Conservation (phyloP, 2,888 invertebrate species). For the Linnaemya vulpina region DNA sequence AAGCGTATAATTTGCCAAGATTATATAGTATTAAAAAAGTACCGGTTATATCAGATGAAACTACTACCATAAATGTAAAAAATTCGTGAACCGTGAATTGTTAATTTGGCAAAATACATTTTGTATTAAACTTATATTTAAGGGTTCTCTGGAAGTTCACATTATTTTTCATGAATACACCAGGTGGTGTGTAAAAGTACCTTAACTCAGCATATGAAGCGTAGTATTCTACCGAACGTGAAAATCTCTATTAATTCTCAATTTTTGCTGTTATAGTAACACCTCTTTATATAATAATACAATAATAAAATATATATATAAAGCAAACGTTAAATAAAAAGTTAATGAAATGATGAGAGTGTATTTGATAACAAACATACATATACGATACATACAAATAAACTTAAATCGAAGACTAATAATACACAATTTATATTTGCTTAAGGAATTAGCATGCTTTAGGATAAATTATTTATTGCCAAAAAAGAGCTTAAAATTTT, state of each 20-base stretch:
- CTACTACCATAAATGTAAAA: no score
- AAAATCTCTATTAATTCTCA: conserved; percentile 11
- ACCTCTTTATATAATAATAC: conserved; percentile 11
- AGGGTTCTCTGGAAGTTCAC: no score
- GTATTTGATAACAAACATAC: conserved; percentile 49
- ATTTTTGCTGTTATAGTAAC: conserved; percentile 15
- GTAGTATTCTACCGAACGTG: conserved; percentile 13
- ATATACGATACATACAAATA: conserved; percentile 35
- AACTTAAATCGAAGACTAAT: conserved; percentile 36
- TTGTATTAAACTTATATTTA: no score
- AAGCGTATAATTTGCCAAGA: no score
- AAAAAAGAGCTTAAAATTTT: conserved; percentile 26
- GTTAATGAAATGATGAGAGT: conserved; percentile 22
- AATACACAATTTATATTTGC: conserved; percentile 48
- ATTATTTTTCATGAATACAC: no score
- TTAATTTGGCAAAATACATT: no score
- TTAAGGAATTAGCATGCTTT: conserved; percentile 62
- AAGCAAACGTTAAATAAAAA: conserved; percentile 39
- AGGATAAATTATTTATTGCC: conserved; percentile 34
- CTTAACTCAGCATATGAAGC: no score
- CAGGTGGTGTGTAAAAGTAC: no score
- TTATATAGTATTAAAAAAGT: no score
- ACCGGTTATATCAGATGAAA: no score
- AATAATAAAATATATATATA: conserved; percentile 28
- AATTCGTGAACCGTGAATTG: no score